Percentiles rank a stretch among this genome's conserved stretches.
Evolutionary conservation across 2,797 vertebrate species (phyloP).

Genomic region (Tangara arthus): DNA sequence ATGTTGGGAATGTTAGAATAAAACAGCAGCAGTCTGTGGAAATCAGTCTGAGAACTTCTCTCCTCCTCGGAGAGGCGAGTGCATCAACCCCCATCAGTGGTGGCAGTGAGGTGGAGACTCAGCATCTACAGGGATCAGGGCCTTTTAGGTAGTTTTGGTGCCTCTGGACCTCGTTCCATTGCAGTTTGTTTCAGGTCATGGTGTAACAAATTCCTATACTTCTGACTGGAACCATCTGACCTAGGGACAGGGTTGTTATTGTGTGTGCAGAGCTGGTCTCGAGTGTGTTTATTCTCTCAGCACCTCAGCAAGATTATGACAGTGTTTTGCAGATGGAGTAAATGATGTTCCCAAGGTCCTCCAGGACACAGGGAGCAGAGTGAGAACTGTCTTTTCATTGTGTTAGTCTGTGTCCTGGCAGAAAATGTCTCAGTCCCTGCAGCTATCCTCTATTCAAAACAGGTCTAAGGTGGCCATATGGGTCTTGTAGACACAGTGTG

Average conservation of each 20-base stretch:
- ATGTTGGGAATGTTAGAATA: constrained; percentile 56
- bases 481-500: background rate
- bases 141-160: background rate
- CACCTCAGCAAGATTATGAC: background rate
- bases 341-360: background rate
- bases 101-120: background rate
- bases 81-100: background rate
- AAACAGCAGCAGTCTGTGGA: constrained; percentile 42
- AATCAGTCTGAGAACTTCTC: constrained; percentile 39
- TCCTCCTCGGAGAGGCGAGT: background rate
- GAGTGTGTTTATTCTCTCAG: background rate
- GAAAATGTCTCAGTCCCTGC: background rate
- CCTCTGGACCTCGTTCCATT: background rate
- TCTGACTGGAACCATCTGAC: background rate
- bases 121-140: background rate
- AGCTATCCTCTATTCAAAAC: background rate
- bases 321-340: background rate
- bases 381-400: background rate
- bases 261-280: background rate
- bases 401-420: background rate
- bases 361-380: background rate
- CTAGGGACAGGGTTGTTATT: background rate
- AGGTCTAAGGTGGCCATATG: background rate
- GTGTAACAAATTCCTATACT: background rate
- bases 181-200: constrained; percentile 9